Conservation (phyloP, 2,888 invertebrate genomes). For the Apamea monoglypha region DNA sequence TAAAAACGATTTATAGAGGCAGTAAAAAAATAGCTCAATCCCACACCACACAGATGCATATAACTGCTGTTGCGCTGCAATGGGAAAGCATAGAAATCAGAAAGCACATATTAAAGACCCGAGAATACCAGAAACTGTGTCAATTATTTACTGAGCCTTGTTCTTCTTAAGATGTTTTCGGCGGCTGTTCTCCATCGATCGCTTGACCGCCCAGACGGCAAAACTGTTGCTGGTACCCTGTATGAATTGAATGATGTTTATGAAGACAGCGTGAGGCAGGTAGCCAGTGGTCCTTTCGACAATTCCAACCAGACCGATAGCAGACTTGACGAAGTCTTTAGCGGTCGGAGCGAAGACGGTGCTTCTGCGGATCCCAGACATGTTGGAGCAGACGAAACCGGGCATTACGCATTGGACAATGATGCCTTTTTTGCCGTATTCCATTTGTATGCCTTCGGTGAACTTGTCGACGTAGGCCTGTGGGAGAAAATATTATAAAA, state of each 20-base stretch:
- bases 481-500: slow-evolving; percentile 50
- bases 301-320: slow-evolving; percentile 93
- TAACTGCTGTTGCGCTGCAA: slow-evolving; percentile 13
- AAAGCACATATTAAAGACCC: slow-evolving; percentile 32
- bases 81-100: slow-evolving; percentile 6
- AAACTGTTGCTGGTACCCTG: slow-evolving; percentile 88
- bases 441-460: slow-evolving; percentile 93
- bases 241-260: slow-evolving; percentile 86
- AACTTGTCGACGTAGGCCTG: slow-evolving; percentile 96
- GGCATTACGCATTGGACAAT: slow-evolving; percentile 95
- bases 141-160: slow-evolving; percentile 81
- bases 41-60: not conserved
- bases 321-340: slow-evolving; percentile 92
- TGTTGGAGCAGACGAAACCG: slow-evolving; percentile 97
- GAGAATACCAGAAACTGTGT: slow-evolving; percentile 4
- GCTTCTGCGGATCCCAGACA: slow-evolving; percentile 94
- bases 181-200: slow-evolving; percentile 92
- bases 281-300: slow-evolving; percentile 94
- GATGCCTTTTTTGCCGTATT: slow-evolving; percentile 93
- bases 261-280: slow-evolving; percentile 92
- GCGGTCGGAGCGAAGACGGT: slow-evolving; percentile 94
- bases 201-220: slow-evolving; percentile 91
- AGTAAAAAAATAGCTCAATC: not conserved
- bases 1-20: not conserved
- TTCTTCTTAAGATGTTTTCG: slow-evolving; percentile 89